These are phyloP conservation scores for Dreissena polymorpha DNA, from an alignment of 1,140 invertebrate species.

Conservation along the genomic window DNA sequence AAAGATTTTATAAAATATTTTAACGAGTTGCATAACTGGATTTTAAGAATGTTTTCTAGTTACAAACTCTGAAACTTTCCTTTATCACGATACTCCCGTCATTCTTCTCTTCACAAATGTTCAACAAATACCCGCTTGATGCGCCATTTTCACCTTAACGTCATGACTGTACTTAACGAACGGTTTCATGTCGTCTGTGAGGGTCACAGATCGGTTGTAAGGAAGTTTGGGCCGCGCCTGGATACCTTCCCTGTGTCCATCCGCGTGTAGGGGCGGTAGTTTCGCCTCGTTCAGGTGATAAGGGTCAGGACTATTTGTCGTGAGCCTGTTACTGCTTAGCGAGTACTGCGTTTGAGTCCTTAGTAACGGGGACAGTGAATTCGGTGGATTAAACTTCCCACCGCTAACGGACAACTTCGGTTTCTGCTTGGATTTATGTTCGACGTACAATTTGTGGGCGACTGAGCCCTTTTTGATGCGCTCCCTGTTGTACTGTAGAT, in stretches of 20 bases:
- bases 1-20: too few species aligned
- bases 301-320: constrained; percentile 71
- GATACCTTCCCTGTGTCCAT: constrained; percentile 50
- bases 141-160: constrained; percentile 41
- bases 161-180: constrained; percentile 75
- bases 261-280: constrained; percentile 70
- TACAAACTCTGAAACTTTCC: too few species aligned
- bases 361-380: constrained; percentile 66
- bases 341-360: constrained; percentile 74
- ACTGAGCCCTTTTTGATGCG: constrained; percentile 74
- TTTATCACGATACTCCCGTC: background rate
- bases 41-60: too few species aligned
- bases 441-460: constrained; percentile 61
- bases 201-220: constrained; percentile 54
- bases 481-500: constrained; percentile 64
- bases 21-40: too few species aligned
- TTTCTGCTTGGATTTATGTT: constrained; percentile 50
- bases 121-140: constrained; percentile 48
- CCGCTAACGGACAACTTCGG: constrained; percentile 68
- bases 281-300: constrained; percentile 53
- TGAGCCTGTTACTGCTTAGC: constrained; percentile 69
- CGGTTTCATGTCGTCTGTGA: constrained; percentile 69
- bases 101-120: background rate
- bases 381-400: constrained; percentile 64
- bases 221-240: constrained; percentile 5